Percentiles rank a stretch among this genome's conserved stretches.
Conservation (phyloP, 2,113 vertebrate species). For the Galeopterus variegatus region DNA sequence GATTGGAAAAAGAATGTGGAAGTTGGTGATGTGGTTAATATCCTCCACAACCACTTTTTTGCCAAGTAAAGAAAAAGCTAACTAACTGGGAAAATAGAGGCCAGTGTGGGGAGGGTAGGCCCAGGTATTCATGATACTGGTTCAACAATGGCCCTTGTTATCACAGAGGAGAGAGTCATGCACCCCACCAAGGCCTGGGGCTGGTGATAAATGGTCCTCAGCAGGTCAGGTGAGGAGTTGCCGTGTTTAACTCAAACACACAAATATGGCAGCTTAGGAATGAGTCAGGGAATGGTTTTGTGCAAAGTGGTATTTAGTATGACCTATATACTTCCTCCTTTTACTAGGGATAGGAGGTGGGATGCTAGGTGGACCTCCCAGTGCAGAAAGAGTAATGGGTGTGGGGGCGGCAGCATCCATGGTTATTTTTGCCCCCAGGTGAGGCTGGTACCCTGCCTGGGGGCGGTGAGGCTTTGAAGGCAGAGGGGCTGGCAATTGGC, state of each 20-base stretch:
- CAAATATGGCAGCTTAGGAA: neutral
- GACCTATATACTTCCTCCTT: neutral
- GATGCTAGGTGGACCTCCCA: neutral
- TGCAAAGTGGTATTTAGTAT: neutral
- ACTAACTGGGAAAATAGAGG: neutral
- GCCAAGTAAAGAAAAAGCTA: neutral
- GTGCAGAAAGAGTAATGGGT: neutral
- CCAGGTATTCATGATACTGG: neutral
- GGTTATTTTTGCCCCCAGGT: neutral
- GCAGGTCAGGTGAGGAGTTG: neutral
- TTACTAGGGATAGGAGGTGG: neutral
- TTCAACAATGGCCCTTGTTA: neutral
- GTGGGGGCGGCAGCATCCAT: neutral
- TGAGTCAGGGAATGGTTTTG: neutral
- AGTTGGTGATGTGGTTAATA: neutral
- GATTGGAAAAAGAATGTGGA: neutral
- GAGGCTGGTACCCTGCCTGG: constrained; percentile 19
- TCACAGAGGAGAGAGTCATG: neutral
- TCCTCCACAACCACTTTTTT: neutral
- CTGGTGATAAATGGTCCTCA: neutral
- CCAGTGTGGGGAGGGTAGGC: neutral
- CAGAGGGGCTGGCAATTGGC: neutral
- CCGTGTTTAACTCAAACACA: neutral
- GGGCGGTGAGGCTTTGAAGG: accelerated
- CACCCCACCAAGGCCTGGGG: neutral